Evolutionary conservation across 2,888 invertebrate species (phyloP), one percentile per base, ranked within the genome.

Genomic region (Cremastinae sp.): DNA sequence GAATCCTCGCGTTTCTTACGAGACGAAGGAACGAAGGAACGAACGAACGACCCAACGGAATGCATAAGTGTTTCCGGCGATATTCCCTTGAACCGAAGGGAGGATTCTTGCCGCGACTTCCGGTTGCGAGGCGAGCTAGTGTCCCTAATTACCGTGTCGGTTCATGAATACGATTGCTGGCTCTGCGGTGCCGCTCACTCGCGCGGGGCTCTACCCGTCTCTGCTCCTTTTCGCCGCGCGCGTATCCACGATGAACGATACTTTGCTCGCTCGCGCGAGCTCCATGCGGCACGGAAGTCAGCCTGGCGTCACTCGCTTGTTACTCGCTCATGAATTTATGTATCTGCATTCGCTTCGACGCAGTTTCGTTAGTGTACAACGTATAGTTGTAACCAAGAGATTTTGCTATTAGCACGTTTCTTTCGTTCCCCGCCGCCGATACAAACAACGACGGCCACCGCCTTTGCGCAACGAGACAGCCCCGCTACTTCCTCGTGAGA

Each of bases 81-180:
- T 87, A 87, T 87, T 84, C 84, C 75, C 74, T 75, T 74, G 78
- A 81, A 80, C 81, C 81, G 81, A 84, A 84, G 86, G 87, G 87
- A 88, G 87, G 88, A 88, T 88, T 88, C 88, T 83, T 83, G 85
- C 83, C 85, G 86, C 86, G 88, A 89, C 89, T 89, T 89, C 89
- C 89, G 89, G 85, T 86, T 87, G 87, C 82, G 85, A 87, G 86
- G 88, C 85, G 86, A 86, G 87, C 87, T 87, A 88, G 88, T 89
- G 89, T 89, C 89, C 89, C 87, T 89, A 89, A 89, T 89, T 89
- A 89, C 89, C 89, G 89, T 89, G 89, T 89, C 88, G 89, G 88
- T 88, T 89, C 89, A 88, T 89, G 89, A 89, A 89, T 89, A 89
- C 88, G 87, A 89, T 88, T 87, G 89, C 89, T 80, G 83, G 81